These are phyloP conservation scores for Galemys pyrenaicus DNA, from an alignment of 2,113 vertebrate genomes.

Conservation along the genomic window DNA sequence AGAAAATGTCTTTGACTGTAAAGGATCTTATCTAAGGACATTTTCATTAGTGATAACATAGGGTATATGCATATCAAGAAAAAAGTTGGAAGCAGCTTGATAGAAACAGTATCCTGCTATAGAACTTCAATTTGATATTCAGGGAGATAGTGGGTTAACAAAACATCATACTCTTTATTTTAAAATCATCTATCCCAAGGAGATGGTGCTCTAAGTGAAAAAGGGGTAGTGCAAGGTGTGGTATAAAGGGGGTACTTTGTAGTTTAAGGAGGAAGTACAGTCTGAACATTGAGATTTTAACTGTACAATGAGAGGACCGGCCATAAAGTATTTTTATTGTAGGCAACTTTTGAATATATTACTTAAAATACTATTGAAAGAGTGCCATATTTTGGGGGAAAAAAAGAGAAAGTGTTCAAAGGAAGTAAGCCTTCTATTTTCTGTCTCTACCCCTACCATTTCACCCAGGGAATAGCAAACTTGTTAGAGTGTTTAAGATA, in stretches of 20 bases:
- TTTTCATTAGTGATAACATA: neutral
- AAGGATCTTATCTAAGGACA: neutral
- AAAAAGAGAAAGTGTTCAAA: neutral
- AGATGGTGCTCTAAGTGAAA: neutral
- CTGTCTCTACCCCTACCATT: neutral
- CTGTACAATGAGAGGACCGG: neutral
- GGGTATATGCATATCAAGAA: neutral
- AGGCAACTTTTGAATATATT: neutral
- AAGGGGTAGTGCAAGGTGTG: neutral
- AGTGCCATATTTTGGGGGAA: neutral
- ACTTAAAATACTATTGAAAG: conserved; percentile 30
- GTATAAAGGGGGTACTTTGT: neutral
- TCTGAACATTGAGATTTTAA: neutral
- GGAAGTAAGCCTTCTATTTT: neutral
- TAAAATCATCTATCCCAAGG: neutral
- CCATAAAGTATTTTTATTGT: neutral
- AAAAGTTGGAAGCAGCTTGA: neutral
- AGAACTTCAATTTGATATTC: neutral
- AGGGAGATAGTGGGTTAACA: neutral
- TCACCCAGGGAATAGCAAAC: neutral
- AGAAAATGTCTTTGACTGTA: neutral
- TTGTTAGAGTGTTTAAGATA: conserved; percentile 12
- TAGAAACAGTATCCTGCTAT: neutral
- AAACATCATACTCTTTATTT: neutral
- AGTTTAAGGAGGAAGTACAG: neutral